Conservation (phyloP, 1,140 invertebrate species). For the Drosophila bifasciata region DNA sequence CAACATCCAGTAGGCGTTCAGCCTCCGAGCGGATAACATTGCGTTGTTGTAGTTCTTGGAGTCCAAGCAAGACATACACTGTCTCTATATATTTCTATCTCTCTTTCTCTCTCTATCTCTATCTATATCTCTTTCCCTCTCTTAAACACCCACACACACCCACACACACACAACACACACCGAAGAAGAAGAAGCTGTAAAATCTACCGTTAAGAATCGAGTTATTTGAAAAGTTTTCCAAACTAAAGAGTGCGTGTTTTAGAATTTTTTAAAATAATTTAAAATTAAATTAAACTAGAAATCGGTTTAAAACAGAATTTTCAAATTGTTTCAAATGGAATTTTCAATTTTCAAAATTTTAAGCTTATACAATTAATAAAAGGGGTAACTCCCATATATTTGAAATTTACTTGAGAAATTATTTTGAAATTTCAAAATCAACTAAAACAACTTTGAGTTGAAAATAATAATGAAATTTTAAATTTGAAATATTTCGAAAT, state of each 20-base stretch:
- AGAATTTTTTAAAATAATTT: neutral
- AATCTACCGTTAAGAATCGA: slow-evolving; percentile 36
- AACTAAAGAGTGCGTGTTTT: slow-evolving; percentile 1
- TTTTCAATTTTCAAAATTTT: no score
- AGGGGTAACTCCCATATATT: no score
- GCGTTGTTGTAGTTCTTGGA: slow-evolving; percentile 81
- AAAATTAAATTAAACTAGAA: slow-evolving; percentile 1
- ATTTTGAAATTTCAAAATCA: no score
- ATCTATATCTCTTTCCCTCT: no score
- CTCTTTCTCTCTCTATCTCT: no score
- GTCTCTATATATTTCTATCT: no score
- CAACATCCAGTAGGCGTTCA: slow-evolving; percentile 83
- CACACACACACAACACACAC: neutral
- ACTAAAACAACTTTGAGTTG: no score
- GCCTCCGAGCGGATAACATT: slow-evolving; percentile 84
- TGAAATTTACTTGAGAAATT: no score
- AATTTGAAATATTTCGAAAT: neutral
- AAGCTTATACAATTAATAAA: no score
- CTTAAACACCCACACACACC: neutral
- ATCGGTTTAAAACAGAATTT: neutral
- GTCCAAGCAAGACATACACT: slow-evolving; percentile 30
- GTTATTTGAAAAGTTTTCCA: slow-evolving; percentile 10
- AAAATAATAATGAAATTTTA: neutral
- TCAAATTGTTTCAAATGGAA: no score
- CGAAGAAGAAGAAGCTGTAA: neutral